Conservation (phyloP, 30 jellyfish, hydroid and myxozoan species). For the Chrysaora quinquecirrha region DNA sequence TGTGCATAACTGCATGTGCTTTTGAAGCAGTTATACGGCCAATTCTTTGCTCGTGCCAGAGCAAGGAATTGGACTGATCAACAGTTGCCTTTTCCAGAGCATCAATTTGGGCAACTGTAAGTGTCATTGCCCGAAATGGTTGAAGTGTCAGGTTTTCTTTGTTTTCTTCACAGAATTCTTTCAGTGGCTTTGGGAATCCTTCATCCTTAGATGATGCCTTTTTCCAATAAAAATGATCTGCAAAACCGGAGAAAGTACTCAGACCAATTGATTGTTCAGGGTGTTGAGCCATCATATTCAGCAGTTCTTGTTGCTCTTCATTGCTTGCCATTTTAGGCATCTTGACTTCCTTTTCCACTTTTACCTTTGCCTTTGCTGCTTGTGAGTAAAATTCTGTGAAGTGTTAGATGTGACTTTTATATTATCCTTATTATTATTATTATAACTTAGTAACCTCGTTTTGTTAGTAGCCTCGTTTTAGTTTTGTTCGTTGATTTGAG, state of each 20-base stretch:
- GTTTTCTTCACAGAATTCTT: constrained; percentile 16
- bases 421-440: too few species aligned
- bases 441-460: too few species aligned
- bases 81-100: too few species aligned
- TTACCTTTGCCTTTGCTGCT: constrained; percentile 20
- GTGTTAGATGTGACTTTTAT: too few species aligned
- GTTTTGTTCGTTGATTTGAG: too few species aligned
- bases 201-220: constrained; percentile 12
- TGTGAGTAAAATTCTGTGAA: constrained; percentile 3
- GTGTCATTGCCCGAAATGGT: constrained; percentile 11
- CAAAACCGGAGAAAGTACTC: neutral
- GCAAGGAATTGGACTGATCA: constrained; percentile 6
- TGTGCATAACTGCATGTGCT: constrained; percentile 10
- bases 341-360: constrained; percentile 12
- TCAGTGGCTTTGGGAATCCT: constrained; percentile 6
- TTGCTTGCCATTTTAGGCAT: neutral
- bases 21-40: constrained; percentile 14
- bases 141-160: constrained; percentile 5
- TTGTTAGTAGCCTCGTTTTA: too few species aligned
- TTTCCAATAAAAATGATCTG: constrained; percentile 1
- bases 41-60: constrained; percentile 8
- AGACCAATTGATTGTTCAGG: constrained; percentile 7
- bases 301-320: neutral
- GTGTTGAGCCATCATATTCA: constrained; percentile 8
- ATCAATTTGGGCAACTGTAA: constrained; percentile 17